These are phyloP conservation scores for Meles meles DNA, from an alignment of 2,113 vertebrate genomes.

Conservation along the genomic window DNA sequence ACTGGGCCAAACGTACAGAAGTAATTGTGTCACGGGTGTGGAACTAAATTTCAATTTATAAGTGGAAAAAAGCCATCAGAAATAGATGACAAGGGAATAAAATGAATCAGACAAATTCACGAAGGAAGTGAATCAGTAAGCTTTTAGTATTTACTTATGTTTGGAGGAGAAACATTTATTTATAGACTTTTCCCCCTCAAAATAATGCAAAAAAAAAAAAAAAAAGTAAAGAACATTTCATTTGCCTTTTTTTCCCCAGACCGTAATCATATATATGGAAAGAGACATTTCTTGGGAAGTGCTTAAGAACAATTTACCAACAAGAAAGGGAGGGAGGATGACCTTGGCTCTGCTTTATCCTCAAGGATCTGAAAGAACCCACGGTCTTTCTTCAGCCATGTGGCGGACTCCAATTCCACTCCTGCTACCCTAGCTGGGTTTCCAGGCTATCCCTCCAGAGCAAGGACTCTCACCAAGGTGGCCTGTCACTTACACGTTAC, in stretches of 20 bases:
- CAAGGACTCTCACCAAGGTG: neutral
- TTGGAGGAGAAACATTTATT: neutral
- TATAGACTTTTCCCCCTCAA: neutral
- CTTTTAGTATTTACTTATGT: neutral
- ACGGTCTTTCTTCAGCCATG: neutral
- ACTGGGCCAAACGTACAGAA: slow-evolving; percentile 63
- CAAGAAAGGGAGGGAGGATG: neutral
- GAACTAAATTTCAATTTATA: slow-evolving; percentile 57
- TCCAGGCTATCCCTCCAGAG: neutral
- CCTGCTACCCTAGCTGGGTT: neutral
- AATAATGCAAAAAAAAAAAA: neutral
- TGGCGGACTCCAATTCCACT: neutral
- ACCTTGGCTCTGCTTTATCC: neutral
- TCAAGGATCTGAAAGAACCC: neutral
- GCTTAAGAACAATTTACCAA: neutral
- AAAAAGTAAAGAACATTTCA: neutral
- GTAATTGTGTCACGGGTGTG: slow-evolving; percentile 60
- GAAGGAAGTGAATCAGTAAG: neutral
- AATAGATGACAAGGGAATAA: slow-evolving; percentile 49
- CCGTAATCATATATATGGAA: neutral
- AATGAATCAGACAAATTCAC: neutral
- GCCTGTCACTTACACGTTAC: neutral
- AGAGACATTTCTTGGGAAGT: neutral
- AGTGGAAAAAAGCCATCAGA: slow-evolving; percentile 50
- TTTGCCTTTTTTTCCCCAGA: neutral